Base-by-base conservation (phyloP, 2,888 invertebrate genomes). In the Chamaedrilus cognettii region DNA sequence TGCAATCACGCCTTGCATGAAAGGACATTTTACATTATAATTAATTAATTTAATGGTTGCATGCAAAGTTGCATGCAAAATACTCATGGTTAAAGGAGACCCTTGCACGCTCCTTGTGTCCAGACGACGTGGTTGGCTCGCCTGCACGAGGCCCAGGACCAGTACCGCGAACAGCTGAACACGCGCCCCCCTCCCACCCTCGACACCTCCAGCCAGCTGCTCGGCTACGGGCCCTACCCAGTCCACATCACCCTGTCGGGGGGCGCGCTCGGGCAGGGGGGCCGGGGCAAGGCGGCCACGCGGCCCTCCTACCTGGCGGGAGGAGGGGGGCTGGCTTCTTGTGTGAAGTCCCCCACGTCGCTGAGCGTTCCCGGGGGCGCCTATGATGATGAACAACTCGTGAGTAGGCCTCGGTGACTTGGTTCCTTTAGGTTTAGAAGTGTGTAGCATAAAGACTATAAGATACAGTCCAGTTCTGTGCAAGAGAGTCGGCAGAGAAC, bases 91-190 rank as follows among this genome's bases (percentile, higher is more conserved):
- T n/a, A n/a, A n/a, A n/a, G n/a, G n/a, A n/a, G n/a, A n/a, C n/a
- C n/a, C n/a, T n/a, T n/a, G n/a, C n/a, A n/a, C n/a, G n/a, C n/a
- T n/a, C n/a, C n/a, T n/a, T n/a, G n/a, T n/a, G 50, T 58, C 7
- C 76, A 87, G 87, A 80, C 80, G 66, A 80, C 81, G 34, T 87
- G 87, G 87, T 76, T 87, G 42, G 77, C 78, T 30, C 85, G 86
- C 71, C 77, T 87, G 64, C 79, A 83, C 55, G 85, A 86, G 57
- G 86, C 86, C 1, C 86, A 86, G 74, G 86, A 86, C 70, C 84
- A 84, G 64, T 87, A 85, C 83, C 60, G 59, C 28, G 64, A 66
- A 42, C 59, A 58, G 4, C 31, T 51, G 2, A 49, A 30, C 50
- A 51, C 31, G 2, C 23, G 49, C 15, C 30, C 49, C n/a, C 51